Evolutionary conservation across 1,140 invertebrate species (phyloP), one percentile per base, ranked within the genome.

Genomic region (Asobara japonica): DNA sequence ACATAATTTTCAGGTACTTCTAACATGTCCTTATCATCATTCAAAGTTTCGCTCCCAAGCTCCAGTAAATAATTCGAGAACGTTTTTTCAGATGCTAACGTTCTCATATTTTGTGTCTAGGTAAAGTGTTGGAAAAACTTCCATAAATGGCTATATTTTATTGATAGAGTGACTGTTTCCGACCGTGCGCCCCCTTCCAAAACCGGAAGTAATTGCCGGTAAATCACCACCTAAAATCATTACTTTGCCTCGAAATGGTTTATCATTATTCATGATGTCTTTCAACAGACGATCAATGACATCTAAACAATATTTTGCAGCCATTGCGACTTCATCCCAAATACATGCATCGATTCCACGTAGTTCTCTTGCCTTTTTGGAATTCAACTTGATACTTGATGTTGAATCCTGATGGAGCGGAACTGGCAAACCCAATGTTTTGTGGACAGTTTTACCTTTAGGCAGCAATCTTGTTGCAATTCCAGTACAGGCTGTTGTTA

Each of bases 281-380:
- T n/a, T 45, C 41, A 16, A 45, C n/a, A 10, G 3, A 6, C 41
- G 16, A 16, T 16, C 16, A 13, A 10, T 45, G 6, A 45, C 16
- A 16, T n/a, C n/a, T n/a, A 45, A 45, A 16, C n/a, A 16, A 16
- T 45, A 16, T 16, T 45, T 45, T 45, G 41, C 6, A n/a, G 41
- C 74, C 76, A 82, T 38, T 82, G 70, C 13, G 78, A 75, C 31
- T 33, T 33, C 31, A 10, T 33, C 5, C 76, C 76, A 82, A 45
- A 83, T 71, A n/a, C n/a, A n/a, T 25, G 79, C 25, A 20, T 48
- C 18, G 10, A 56, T 56, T 11, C 73, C 69, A 68, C 69, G 56
- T 11, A 74, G 22, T 16, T 65, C 27, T 31, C 45, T 38, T n/a
- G 61, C 69, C 65, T 70, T 16, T 20, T 61, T 38, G 6, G 73